Evolutionary conservation across 2,113 vertebrate genomes (phyloP).

Genomic region (Crotophaga sulcirostris): DNA sequence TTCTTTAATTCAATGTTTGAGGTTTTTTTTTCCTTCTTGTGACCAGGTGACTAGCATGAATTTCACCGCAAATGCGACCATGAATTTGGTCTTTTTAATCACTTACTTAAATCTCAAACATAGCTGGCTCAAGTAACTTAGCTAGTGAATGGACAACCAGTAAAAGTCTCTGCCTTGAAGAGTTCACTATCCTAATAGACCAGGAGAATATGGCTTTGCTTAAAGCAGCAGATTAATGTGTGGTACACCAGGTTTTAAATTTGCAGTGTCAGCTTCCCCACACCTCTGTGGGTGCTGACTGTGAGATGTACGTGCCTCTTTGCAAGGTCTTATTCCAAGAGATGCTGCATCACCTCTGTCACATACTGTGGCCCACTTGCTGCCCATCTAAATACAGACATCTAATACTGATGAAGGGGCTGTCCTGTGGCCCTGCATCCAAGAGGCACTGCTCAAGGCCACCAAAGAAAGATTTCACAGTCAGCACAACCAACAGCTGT

Average conservation of each 20-base stretch:
- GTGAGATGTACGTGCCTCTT: not conserved
- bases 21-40: not conserved
- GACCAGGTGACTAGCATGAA: too few relatives aligned
- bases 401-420: not conserved
- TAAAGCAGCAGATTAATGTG: not conserved
- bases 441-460: accelerated
- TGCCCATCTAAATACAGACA: not conserved
- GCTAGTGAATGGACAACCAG: not conserved
- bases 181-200: not conserved
- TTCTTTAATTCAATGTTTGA: not conserved
- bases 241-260: not conserved
- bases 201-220: not conserved
- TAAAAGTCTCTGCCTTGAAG: not conserved
- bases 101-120: not conserved
- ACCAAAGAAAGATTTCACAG: not conserved
- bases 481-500: accelerated
- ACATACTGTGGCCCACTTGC: not conserved
- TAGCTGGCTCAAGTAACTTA: not conserved
- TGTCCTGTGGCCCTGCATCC: not conserved
- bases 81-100: not conserved
- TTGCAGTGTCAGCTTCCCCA: not conserved
- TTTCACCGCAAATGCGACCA: not conserved
- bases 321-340: not conserved
- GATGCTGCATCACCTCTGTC: not conserved
- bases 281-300: not conserved